A percentile compares a stretch with the other conserved stretches of the same genome.
phyloP scores from a whole-genome alignment of 2,797 vertebrate genomes.

The Liasis olivaceus region DNA sequence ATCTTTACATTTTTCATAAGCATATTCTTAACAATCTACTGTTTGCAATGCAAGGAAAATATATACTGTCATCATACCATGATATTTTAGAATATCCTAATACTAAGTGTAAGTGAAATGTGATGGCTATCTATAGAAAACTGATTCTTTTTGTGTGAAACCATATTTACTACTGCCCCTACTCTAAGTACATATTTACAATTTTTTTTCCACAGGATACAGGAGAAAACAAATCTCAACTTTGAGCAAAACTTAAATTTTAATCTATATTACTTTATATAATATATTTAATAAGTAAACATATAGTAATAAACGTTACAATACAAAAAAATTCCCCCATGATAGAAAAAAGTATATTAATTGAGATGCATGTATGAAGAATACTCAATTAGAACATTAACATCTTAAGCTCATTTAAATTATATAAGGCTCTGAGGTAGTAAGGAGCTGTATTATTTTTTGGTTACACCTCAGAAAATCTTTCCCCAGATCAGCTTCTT shows the following conservation, averaged over 20 bases:
- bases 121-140: not conserved
- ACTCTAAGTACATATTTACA: not conserved
- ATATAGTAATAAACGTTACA: not conserved
- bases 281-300: not conserved
- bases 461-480: not conserved
- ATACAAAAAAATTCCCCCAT: not conserved
- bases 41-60: not conserved
- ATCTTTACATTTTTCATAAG: not conserved
- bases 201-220: not conserved
- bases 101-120: not conserved
- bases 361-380: not conserved
- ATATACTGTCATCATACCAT: not conserved
- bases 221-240: not conserved
- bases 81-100: not conserved
- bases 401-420: not conserved
- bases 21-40: not conserved
- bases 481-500: not conserved
- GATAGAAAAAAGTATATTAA: not conserved
- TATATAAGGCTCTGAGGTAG: not conserved
- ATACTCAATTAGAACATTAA: not conserved
- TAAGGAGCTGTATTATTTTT: not conserved
- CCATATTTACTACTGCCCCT: not conserved
- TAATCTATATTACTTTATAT: not conserved
- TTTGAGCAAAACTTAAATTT: not conserved
- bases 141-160: not conserved